These are phyloP conservation scores for Gymnocephalus cernua DNA, from an alignment of 2,113 vertebrate genomes.

Conservation along the genomic window DNA sequence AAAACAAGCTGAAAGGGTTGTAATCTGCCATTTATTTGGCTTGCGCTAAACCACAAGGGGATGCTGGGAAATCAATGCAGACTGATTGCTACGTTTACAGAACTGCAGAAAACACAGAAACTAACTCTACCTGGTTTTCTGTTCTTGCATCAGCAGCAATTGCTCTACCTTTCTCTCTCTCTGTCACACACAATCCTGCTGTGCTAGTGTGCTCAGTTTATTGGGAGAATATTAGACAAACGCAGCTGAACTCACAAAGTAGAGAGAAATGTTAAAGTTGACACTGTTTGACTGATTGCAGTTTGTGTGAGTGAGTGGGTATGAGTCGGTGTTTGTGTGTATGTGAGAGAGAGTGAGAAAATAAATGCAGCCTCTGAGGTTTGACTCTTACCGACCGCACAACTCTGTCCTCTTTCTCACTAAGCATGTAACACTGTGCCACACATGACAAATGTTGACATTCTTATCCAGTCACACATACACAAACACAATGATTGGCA, in stretches of 20 bases:
- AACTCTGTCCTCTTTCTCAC: slow-evolving; percentile 5
- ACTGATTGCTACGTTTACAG: slow-evolving; percentile 78
- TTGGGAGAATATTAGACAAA: slow-evolving; percentile 61
- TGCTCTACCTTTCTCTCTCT: slow-evolving; percentile 18
- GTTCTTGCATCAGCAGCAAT: slow-evolving; percentile 42
- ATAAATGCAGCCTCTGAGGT: slow-evolving; percentile 26
- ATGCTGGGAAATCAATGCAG: slow-evolving; percentile 76
- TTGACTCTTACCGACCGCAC: neutral
- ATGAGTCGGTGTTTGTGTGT: neutral
- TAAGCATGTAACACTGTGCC: neutral
- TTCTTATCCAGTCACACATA: slow-evolving; percentile 29
- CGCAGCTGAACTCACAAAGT: slow-evolving; percentile 48
- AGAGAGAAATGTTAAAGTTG: slow-evolving; percentile 40
- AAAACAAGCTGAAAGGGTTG: slow-evolving; percentile 55
- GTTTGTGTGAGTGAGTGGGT: slow-evolving; percentile 13
- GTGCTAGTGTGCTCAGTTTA: slow-evolving; percentile 34
- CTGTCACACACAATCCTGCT: slow-evolving; percentile 26
- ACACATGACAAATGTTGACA: slow-evolving; percentile 8
- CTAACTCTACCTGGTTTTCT: slow-evolving; percentile 24
- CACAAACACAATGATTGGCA: slow-evolving; percentile 17
- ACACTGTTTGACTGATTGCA: slow-evolving; percentile 63
- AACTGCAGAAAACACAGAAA: slow-evolving; percentile 71
- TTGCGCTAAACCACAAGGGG: slow-evolving; percentile 67
- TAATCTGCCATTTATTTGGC: slow-evolving; percentile 76
- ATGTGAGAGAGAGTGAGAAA: neutral